Percentiles rank a stretch among this genome's conserved stretches.
Evolutionary conservation across 1,140 invertebrate species (phyloP).

Genomic region (Trachymyrmex septentrionalis): DNA sequence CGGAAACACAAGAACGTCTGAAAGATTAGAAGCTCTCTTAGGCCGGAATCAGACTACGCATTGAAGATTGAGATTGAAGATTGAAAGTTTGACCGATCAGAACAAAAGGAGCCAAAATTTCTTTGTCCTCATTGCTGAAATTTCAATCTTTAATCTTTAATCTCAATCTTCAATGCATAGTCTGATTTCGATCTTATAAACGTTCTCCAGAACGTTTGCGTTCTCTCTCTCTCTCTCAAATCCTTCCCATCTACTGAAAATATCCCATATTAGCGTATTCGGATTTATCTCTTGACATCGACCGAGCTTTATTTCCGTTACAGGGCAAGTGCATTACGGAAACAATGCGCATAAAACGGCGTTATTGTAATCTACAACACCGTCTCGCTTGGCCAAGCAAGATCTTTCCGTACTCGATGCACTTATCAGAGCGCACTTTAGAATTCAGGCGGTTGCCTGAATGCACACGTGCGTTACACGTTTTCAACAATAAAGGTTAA

Average conservation of each 20-base stretch:
- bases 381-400: constrained; percentile 49
- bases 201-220: background rate
- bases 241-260: background rate
- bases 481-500: constrained; percentile 69
- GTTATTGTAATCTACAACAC: constrained; percentile 54
- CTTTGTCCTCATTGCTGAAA: too few relatives aligned
- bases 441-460: constrained; percentile 20
- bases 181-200: too few relatives aligned
- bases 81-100: too few relatives aligned
- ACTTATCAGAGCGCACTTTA: constrained; percentile 65
- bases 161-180: too few relatives aligned
- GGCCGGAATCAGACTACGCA: too few relatives aligned
- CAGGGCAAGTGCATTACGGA: constrained; percentile 29
- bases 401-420: constrained; percentile 10
- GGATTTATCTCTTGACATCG: background rate
- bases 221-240: background rate
- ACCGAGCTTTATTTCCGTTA: constrained; percentile 3
- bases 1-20: background rate
- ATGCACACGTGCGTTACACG: constrained; percentile 69
- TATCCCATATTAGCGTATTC: background rate
- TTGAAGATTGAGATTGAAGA: too few relatives aligned
- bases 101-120: too few relatives aligned
- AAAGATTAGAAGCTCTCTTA: background rate
- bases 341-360: background rate
- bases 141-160: too few relatives aligned